Evolutionary conservation across 2,888 invertebrate genomes (phyloP).

Genomic region (Macaria notata): DNA sequence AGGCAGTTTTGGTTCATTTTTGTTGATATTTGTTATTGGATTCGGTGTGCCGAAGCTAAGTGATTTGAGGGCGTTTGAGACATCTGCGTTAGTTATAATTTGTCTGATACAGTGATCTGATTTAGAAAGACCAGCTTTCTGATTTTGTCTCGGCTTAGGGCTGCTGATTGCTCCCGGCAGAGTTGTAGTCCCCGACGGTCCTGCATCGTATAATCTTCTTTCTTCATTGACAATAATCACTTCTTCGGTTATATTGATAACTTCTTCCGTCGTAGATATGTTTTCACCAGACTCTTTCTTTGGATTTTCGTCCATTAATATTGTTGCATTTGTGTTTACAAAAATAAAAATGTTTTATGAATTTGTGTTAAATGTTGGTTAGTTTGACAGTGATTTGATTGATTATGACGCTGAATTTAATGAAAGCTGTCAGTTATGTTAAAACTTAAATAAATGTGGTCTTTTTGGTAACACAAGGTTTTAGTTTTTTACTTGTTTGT

Average conservation of each 20-base stretch:
- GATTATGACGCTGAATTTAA: not conserved
- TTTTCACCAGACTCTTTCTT: conserved; percentile 46
- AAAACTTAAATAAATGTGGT: no score
- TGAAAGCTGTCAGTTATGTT: no score
- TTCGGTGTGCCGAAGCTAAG: conserved; percentile 52
- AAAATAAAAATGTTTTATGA: conserved; percentile 37
- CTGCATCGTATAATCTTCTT: conserved; percentile 54
- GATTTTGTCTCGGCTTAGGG: conserved; percentile 33
- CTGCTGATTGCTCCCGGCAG: conserved; percentile 60
- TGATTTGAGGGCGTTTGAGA: conserved; percentile 64
- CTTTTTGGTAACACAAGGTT: no score
- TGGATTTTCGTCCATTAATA: conserved; percentile 67
- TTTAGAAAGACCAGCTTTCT: conserved; percentile 64
- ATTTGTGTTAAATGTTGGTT: conserved; percentile 15
- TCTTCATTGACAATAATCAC: conserved; percentile 29
- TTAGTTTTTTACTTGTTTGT: no score
- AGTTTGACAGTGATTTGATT: conserved; percentile 30
- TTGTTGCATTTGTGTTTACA: conserved; percentile 55
- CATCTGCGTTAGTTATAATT: conserved; percentile 63
- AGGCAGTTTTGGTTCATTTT: conserved; percentile 57
- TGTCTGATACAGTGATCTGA: conserved; percentile 70
- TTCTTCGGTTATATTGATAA: conserved; percentile 36
- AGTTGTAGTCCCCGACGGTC: conserved; percentile 55
- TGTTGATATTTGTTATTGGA: conserved; percentile 42
- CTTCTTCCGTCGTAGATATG: conserved; percentile 41